Percentiles rank a stretch among this genome's conserved stretches.
Evolutionary conservation across 2,797 vertebrate genomes (phyloP).

Genomic region (Hydrolagus colliei): DNA sequence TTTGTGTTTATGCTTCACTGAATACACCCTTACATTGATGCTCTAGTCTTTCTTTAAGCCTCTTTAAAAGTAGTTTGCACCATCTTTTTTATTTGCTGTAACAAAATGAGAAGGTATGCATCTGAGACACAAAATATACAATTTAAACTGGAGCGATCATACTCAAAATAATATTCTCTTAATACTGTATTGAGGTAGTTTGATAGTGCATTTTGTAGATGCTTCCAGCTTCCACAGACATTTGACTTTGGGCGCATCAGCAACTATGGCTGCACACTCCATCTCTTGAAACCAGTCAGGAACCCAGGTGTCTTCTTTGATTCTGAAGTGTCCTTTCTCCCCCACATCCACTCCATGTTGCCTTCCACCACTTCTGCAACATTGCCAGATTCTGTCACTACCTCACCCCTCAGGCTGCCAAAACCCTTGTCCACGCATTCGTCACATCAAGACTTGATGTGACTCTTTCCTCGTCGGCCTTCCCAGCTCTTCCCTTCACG

Average conservation of each 20-base stretch:
- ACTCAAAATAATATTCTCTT: slow-evolving; percentile 16
- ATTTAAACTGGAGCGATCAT: slow-evolving; percentile 3
- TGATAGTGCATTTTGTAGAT: background rate
- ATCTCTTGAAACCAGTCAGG: too few species aligned
- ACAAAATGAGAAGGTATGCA: background rate
- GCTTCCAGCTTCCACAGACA: background rate
- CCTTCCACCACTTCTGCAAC: too few species aligned
- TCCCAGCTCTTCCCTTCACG: too few species aligned
- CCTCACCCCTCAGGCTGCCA: too few species aligned
- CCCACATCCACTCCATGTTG: too few species aligned
- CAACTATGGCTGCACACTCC: too few species aligned
- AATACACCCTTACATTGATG: background rate
- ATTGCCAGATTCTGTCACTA: too few species aligned
- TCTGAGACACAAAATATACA: background rate
- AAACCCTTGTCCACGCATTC: too few species aligned
- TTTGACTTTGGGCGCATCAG: background rate
- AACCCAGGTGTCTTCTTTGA: too few species aligned
- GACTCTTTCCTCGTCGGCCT: too few species aligned
- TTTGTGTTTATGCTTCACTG: slow-evolving; percentile 22
- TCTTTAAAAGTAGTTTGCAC: background rate
- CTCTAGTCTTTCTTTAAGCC: slow-evolving; percentile 5
- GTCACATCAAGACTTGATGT: too few species aligned
- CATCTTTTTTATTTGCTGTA: background rate
- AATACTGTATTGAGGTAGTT: background rate
- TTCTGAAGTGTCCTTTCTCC: too few species aligned